Base-by-base conservation (phyloP, 1,140 invertebrate genomes). In the Hypsibius dujardini region DNA sequence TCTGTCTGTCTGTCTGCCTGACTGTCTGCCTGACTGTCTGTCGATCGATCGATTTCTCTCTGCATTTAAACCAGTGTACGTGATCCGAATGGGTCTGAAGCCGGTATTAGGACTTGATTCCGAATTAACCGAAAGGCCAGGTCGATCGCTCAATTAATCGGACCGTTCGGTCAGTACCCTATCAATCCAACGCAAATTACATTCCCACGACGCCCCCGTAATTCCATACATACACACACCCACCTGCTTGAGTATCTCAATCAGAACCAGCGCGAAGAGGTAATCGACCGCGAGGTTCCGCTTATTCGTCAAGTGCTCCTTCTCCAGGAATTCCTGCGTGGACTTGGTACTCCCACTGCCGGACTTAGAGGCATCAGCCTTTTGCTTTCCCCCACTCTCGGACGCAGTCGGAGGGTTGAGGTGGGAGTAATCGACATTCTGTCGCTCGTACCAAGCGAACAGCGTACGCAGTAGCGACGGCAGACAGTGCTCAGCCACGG, bases 271-370 rank as follows among this genome's bases (percentile, higher is more conserved):
- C 79, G 95, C 98, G 80, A 97, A 96, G 69, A 98, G 88, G 82
- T 97, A 98, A 81, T 98, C 94, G 0, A 98, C 90, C 1, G 93
- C 92, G 14, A 97, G 83, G 79, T 94, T 90, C 74, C 92, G 82
- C 71, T 90, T 83, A 79, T 94, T 91, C 74, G 89, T 85, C 74
- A 90, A 83, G 47, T 76, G 77, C 78, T 90, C 88, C 47, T 86
- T 85, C 77, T 87, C 85, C 72, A 62, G 74, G 71, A 71, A 75
- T 70, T 75, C 76, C 70, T 72, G 71, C n/a, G 72, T 47, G 7
- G 62, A 67, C 45, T 67, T 67, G 3, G 62, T 67, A 42, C 62
- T 67, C 45, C 62, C 62, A 42, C 62, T 67, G 7, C 7, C 62
- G 3, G 62, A 14, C 45, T 67, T 67, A 3, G 62, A 67, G 7